Evolutionary conservation across 2,888 invertebrate species (phyloP), one percentile per base, ranked within the genome.

Genomic region (Synanthedon formicaeformis): DNA sequence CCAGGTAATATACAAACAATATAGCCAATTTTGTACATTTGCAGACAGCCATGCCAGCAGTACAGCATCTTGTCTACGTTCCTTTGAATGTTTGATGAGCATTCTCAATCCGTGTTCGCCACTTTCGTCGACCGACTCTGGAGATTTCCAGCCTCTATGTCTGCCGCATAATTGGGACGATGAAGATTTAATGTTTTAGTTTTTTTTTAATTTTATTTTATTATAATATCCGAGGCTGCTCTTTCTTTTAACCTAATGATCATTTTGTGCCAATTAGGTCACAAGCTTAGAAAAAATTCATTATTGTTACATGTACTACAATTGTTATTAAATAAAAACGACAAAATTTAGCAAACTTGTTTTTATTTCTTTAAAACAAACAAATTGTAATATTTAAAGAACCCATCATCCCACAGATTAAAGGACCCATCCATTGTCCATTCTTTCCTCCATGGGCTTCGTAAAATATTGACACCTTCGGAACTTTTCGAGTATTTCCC

Each of bases 401-500:
- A 27, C 6, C 1, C 6, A 27, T 27, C 6, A 45, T n/a, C 5
- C 4, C 8, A 49, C 13, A 14, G 53, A 57, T 61, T 71, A 86
- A 59, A 87, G 73, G 61, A 84, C 86, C 87, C 86, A 88, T 13
- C 85, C 87, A 50, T 77, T 64, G 52, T 88, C 86, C 58, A 88
- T 52, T 55, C 88, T 67, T 55, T 87, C 88, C 57, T 78, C 81
- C 83, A 87, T 85, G 5, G 88, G 85, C 55, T 75, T 86, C 1
- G 86, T 81, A 53, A 88, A 84, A 59, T 79, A 70, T 57, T 85
- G 85, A 57, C 78, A 79, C 60, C 81, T 67, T 53, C 86, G 71
- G 60, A 88, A 88, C 58, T 87, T 87, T 58, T 87, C 84, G 55
- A 88, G 67, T 56, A 88, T 85, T 65, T 87, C 88, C 5, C 79